Conservation (phyloP, 2,797 vertebrate genomes). For the Microctenopoma stevenorrisi region DNA sequence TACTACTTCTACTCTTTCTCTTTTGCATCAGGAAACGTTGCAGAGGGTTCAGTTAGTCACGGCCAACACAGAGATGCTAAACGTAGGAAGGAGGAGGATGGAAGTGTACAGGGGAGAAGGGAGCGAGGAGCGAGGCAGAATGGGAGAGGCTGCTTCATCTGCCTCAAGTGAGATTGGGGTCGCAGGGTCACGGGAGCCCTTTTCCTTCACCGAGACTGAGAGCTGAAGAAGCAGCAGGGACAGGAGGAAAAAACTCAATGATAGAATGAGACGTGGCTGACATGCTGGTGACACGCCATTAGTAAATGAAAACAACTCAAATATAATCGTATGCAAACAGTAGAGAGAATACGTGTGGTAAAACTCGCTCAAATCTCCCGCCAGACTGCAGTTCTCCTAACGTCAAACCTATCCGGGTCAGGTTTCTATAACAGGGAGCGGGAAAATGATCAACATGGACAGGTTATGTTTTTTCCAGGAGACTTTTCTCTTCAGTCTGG, state of each 20-base stretch:
- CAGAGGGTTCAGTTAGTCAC: conserved; percentile 63
- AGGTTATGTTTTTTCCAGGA: conserved; percentile 11
- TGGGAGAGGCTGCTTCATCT: conserved; percentile 75
- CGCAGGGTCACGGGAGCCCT: conserved; percentile 68
- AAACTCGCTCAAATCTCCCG: conserved; percentile 43
- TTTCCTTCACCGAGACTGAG: conserved; percentile 70
- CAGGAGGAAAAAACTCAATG: conserved; percentile 53
- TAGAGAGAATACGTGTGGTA: conserved; percentile 44
- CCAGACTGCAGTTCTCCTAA: conserved; percentile 37
- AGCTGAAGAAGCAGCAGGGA: conserved; percentile 54
- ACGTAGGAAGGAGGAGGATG: conserved; percentile 51
- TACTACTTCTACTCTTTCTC: not conserved
- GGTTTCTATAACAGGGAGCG: conserved; percentile 20
- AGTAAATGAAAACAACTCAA: conserved; percentile 78
- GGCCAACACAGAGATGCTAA: conserved; percentile 68
- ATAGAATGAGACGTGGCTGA: conserved; percentile 70
- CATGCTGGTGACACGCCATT: conserved; percentile 68
- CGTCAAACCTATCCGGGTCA: conserved; percentile 25
- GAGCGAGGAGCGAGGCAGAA: not conserved
- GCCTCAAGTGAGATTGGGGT: conserved; percentile 84
- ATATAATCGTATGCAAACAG: conserved; percentile 66
- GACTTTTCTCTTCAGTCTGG: conserved; percentile 8
- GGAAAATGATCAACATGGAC: conserved; percentile 1
- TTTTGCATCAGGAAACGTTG: conserved; percentile 64
- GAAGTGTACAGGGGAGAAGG: conserved; percentile 9